Conservation (phyloP, 2,113 vertebrate species). For the Neopipo cinnamomea region DNA sequence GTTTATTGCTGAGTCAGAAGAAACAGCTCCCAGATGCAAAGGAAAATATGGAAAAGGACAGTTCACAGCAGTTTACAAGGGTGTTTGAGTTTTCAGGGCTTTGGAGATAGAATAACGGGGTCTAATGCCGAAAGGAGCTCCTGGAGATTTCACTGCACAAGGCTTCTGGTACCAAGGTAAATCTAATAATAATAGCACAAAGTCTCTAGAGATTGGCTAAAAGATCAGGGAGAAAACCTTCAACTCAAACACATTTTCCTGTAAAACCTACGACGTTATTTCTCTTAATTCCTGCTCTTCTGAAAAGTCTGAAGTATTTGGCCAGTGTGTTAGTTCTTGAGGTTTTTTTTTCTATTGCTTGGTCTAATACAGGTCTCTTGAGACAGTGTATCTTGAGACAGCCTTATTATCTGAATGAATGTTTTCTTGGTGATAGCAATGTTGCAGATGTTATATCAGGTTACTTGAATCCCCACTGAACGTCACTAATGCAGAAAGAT, state of each 20-base stretch:
- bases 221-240: background rate
- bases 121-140: background rate
- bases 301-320: background rate
- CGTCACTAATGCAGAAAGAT: background rate
- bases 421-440: background rate
- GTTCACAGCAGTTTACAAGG: background rate
- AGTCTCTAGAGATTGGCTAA: background rate
- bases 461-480: background rate
- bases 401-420: background rate
- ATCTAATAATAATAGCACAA: background rate
- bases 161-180: background rate
- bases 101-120: background rate
- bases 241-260: background rate
- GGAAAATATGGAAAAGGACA: background rate
- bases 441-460: background rate
- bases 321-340: rapidly evolving
- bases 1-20: background rate
- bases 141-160: background rate
- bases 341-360: background rate
- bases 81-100: background rate
- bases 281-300: background rate
- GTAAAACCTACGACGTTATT: background rate
- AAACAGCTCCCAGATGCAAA: background rate
- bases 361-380: background rate
- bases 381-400: background rate